phyloP scores from a whole-genome alignment of 2,113 vertebrate species.

The Prunella himalayana region DNA sequence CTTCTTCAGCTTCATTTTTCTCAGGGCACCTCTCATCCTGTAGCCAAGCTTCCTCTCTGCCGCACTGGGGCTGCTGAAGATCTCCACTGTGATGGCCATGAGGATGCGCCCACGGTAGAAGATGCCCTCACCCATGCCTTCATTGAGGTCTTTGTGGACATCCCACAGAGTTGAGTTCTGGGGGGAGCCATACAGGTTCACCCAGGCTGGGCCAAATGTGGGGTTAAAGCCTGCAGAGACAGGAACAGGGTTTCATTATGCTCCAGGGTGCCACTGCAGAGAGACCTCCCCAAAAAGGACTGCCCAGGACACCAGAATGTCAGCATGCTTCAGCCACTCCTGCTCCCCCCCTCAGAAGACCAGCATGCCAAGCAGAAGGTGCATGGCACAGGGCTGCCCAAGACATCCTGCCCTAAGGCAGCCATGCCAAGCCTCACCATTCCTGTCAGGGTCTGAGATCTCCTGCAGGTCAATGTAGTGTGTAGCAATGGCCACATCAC shows the following conservation, averaged over 20 bases:
- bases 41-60: slow-evolving; percentile 63
- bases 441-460: slow-evolving; percentile 86
- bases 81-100: slow-evolving; percentile 78
- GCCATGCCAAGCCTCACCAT: slow-evolving; percentile 69
- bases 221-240: slow-evolving; percentile 82
- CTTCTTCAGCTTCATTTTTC: slow-evolving; percentile 78
- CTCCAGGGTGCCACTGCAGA: not conserved
- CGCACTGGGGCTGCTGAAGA: slow-evolving; percentile 72
- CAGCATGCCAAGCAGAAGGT: not conserved
- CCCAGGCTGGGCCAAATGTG: slow-evolving; percentile 88
- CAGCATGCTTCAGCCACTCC: rapidly evolving
- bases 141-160: slow-evolving; percentile 83
- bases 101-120: slow-evolving; percentile 88
- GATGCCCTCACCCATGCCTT: slow-evolving; percentile 85
- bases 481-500: slow-evolving; percentile 83
- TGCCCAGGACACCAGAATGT: not conserved
- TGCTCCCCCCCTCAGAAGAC: not conserved
- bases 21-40: slow-evolving; percentile 65
- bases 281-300: not conserved
- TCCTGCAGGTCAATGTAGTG: slow-evolving; percentile 88
- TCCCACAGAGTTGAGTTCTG: slow-evolving; percentile 82
- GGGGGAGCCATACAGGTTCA: slow-evolving; percentile 89
- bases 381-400: not conserved
- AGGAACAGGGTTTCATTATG: not conserved
- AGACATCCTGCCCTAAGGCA: rapidly evolving